A percentile compares a stretch with the other conserved stretches of the same genome.
Evolutionary conservation across 2,888 invertebrate genomes (phyloP).

Genomic region (Panzeria rudis): DNA sequence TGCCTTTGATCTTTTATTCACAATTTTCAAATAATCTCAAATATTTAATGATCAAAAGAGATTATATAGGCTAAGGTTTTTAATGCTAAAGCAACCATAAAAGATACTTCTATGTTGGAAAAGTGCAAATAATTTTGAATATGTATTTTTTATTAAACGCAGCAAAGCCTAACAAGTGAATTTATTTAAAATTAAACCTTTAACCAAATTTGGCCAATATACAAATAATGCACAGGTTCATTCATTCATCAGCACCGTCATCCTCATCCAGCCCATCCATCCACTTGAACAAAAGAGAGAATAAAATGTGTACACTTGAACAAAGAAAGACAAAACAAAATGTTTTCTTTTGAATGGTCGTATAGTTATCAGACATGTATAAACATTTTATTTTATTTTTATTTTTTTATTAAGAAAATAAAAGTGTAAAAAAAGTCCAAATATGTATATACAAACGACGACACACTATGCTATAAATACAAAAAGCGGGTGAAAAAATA

Average conservation of each 20-base stretch:
- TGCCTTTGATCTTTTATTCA: conserved; percentile 43
- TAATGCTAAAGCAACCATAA: neutral
- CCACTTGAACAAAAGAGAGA: conserved; percentile 17
- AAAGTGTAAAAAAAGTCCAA: conserved; percentile 27
- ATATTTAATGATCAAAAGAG: too few species aligned
- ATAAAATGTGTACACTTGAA: conserved; percentile 49
- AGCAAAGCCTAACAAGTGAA: conserved; percentile 9
- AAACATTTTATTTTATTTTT: conserved; percentile 26
- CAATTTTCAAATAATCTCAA: neutral
- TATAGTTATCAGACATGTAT: conserved; percentile 37
- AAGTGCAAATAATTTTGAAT: neutral
- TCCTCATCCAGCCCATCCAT: neutral
- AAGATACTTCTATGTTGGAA: neutral
- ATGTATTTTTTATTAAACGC: neutral
- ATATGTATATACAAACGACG: conserved; percentile 2
- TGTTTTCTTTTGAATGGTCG: conserved; percentile 43
- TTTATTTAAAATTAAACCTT: conserved; percentile 51
- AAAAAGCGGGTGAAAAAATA: conserved; percentile 20
- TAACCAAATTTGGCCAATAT: conserved; percentile 65
- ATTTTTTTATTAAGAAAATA: conserved; percentile 40
- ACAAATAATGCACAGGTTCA: conserved; percentile 26
- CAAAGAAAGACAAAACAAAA: conserved; percentile 33
- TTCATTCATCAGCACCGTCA: conserved; percentile 20
- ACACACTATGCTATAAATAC: conserved; percentile 9
- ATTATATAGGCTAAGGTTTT: neutral